A percentile compares a stretch with the other conserved stretches of the same genome.
These are phyloP conservation scores for Lasioglossum albipes DNA, from an alignment of 1,140 invertebrate species.

Conservation along the genomic window DNA sequence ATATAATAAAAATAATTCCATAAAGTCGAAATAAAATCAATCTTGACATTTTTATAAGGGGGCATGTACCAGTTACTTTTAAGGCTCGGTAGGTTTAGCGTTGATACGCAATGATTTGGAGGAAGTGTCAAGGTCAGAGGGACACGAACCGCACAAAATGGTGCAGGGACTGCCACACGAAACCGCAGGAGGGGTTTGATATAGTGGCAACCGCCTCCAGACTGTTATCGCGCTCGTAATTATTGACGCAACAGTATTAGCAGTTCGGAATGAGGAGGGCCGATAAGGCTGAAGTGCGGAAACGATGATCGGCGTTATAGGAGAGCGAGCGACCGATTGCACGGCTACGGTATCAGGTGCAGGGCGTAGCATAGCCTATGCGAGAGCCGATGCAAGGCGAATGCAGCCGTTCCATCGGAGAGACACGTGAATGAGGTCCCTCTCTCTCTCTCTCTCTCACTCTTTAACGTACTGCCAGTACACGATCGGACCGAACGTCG, in stretches of 20 bases:
- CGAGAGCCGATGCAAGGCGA: slow-evolving; percentile 21
- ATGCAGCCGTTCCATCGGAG: slow-evolving; percentile 38
- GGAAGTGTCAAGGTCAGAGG: too few species aligned
- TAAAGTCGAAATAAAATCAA: too few species aligned
- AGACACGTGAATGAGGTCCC: slow-evolving; percentile 61
- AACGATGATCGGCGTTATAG: slow-evolving; percentile 43
- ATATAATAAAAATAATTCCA: too few species aligned
- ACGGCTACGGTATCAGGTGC: slow-evolving; percentile 62
- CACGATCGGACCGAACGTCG: slow-evolving; percentile 62
- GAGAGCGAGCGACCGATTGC: not conserved
- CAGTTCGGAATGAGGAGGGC: slow-evolving; percentile 2
- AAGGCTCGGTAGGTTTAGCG: too few species aligned
- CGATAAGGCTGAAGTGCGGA: slow-evolving; percentile 29
- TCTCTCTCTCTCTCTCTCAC: slow-evolving; percentile 39
- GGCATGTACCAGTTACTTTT: too few species aligned
- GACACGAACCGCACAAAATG: too few species aligned
- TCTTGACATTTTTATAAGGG: too few species aligned
- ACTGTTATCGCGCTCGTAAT: slow-evolving; percentile 31
- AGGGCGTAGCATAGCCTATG: slow-evolving; percentile 49
- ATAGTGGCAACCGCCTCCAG: not conserved
- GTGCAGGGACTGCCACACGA: not conserved
- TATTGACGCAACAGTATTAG: slow-evolving; percentile 38
- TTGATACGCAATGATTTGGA: too few species aligned
- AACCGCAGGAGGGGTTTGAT: not conserved
- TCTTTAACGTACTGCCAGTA: slow-evolving; percentile 34